These are phyloP conservation scores for Python bivittatus DNA, from an alignment of 2,113 vertebrate species.

Conservation along the genomic window DNA sequence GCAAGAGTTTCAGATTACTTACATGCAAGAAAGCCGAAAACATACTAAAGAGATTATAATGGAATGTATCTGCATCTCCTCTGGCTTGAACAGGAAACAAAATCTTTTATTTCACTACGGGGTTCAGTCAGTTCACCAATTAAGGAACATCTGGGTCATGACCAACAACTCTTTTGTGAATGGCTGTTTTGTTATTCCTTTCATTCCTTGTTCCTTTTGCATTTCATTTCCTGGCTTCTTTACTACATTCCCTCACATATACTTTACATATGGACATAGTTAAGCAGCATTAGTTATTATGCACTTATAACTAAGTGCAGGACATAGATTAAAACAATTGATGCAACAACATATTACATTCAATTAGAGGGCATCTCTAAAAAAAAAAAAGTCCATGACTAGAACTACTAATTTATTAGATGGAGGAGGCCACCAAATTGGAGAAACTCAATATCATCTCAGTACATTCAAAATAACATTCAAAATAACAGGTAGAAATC, in stretches of 20 bases:
- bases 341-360: not conserved
- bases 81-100: not conserved
- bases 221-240: not conserved
- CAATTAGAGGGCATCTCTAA: not conserved
- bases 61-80: not conserved
- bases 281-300: not conserved
- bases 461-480: not conserved
- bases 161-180: not conserved
- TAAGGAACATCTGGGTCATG: not conserved
- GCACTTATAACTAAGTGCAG: not conserved
- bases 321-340: not conserved
- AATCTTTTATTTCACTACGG: not conserved
- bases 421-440: not conserved
- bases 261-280: not conserved
- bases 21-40: not conserved
- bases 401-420: not conserved
- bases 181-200: not conserved
- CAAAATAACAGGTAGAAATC: not conserved
- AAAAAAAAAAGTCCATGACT: not conserved
- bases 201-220: not conserved
- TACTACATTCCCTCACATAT: not conserved
- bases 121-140: not conserved
- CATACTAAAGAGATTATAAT: not conserved
- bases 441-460: not conserved
- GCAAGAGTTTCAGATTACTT: not conserved